Percentiles rank a stretch among this genome's conserved stretches.
These are phyloP conservation scores for Azorinus chamasolen DNA, from an alignment of 2,888 invertebrate genomes.

Conservation along the genomic window DNA sequence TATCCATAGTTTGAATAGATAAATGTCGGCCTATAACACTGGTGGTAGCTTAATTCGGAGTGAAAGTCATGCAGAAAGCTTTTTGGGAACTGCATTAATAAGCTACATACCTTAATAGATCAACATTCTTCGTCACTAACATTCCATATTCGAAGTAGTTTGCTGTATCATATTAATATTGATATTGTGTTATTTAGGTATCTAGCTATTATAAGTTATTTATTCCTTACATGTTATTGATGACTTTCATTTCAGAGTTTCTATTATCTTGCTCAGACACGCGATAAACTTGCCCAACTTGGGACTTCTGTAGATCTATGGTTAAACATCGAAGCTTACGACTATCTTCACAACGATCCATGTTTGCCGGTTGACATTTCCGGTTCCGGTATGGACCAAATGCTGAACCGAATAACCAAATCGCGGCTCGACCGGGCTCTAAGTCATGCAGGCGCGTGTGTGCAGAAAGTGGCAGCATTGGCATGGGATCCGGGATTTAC, in stretches of 20 bases:
- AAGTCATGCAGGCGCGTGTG: constrained; percentile 67
- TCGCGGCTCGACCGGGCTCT: constrained; percentile 75
- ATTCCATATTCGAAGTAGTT: too few relatives aligned
- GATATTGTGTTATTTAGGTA: too few relatives aligned
- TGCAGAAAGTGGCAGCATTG: constrained; percentile 74
- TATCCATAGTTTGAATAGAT: too few relatives aligned
- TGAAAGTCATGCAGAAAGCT: too few relatives aligned
- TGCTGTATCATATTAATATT: too few relatives aligned
- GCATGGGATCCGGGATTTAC: constrained; percentile 80
- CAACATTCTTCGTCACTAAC: too few relatives aligned
- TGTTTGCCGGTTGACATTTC: constrained; percentile 74
- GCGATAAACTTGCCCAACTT: constrained; percentile 33
- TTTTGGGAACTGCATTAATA: too few relatives aligned
- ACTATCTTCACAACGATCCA: constrained; percentile 71
- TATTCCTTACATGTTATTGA: too few relatives aligned
- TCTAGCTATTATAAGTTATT: too few relatives aligned
- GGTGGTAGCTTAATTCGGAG: too few relatives aligned
- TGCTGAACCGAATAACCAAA: constrained; percentile 66
- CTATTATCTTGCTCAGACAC: constrained; percentile 35
- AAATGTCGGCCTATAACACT: too few relatives aligned
- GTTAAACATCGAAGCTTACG: constrained; percentile 79
- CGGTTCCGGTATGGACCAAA: constrained; percentile 69
- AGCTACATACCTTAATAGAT: too few relatives aligned
- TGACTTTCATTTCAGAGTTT: constrained; percentile 71
- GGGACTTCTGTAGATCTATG: constrained; percentile 68